Percentiles rank a stretch among this genome's conserved stretches.
These are phyloP conservation scores for Mustela lutreola DNA, from an alignment of 2,113 vertebrate species.

Conservation along the genomic window DNA sequence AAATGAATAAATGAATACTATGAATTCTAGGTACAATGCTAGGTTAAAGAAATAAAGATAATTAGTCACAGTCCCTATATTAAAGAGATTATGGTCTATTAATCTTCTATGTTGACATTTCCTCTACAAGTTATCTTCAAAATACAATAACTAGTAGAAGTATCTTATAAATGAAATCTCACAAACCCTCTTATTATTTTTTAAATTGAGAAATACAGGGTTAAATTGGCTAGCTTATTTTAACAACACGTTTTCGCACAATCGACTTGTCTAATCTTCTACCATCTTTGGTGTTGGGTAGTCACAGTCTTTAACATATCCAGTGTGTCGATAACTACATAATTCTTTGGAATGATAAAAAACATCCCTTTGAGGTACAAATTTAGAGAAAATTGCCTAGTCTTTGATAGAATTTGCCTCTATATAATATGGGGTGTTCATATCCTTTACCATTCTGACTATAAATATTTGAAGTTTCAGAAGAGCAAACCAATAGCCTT, in stretches of 20 bases:
- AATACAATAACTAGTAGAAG: neutral
- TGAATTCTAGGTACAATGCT: neutral
- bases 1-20: neutral
- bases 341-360: neutral
- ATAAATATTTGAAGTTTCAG: neutral
- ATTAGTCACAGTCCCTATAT: neutral
- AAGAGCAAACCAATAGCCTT: slow-evolving; percentile 14
- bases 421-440: neutral
- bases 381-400: neutral
- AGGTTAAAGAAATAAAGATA: neutral
- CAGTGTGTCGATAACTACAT: neutral
- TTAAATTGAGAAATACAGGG: neutral
- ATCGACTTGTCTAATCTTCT: neutral
- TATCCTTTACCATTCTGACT: neutral
- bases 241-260: neutral
- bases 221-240: neutral
- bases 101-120: neutral
- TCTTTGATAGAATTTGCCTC: neutral
- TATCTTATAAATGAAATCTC: slow-evolving; percentile 4
- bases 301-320: neutral
- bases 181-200: neutral
- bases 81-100: neutral
- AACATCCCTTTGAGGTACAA: neutral
- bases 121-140: neutral
- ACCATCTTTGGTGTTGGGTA: neutral